Evolutionary conservation across 1,140 invertebrate species (phyloP).

Genomic region (Nymphalis io): DNA sequence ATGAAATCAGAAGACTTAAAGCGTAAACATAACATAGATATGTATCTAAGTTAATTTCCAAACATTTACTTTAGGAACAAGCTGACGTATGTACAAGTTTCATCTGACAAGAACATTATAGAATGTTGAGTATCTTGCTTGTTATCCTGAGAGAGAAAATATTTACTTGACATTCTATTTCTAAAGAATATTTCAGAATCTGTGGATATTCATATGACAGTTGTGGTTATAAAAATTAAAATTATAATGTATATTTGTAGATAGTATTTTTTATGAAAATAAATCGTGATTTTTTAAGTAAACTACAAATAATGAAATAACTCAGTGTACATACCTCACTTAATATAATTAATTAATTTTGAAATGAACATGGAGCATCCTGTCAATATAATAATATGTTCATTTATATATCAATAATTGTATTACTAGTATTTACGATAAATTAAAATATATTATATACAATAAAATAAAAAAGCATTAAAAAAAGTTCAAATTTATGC

Average conservation of each 20-base stretch:
- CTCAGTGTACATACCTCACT: too few species aligned
- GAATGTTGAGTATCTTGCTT: background rate
- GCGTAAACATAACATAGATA: slow-evolving; percentile 25
- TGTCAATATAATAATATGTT: background rate
- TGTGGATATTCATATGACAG: background rate
- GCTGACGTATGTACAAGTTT: slow-evolving; percentile 28
- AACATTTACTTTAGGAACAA: slow-evolving; percentile 28
- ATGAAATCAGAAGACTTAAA: background rate
- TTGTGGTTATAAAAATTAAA: background rate
- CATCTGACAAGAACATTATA: slow-evolving; percentile 34
- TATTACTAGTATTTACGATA: too few species aligned
- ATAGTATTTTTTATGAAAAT: too few species aligned
- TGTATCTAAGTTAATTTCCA: slow-evolving; percentile 29
- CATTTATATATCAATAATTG: too few species aligned
- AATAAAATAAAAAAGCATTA: too few species aligned
- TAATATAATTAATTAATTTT: background rate
- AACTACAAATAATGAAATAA: too few species aligned
- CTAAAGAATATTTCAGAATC: slow-evolving; percentile 2
- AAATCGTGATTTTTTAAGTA: too few species aligned
- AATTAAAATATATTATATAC: too few species aligned
- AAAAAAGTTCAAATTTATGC: too few species aligned
- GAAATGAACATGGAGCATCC: background rate
- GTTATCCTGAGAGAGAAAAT: background rate
- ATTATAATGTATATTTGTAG: background rate
- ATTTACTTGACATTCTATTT: slow-evolving; percentile 6